These are phyloP conservation scores for Coremacera marginata DNA, from an alignment of 2,888 invertebrate species.

Conservation along the genomic window DNA sequence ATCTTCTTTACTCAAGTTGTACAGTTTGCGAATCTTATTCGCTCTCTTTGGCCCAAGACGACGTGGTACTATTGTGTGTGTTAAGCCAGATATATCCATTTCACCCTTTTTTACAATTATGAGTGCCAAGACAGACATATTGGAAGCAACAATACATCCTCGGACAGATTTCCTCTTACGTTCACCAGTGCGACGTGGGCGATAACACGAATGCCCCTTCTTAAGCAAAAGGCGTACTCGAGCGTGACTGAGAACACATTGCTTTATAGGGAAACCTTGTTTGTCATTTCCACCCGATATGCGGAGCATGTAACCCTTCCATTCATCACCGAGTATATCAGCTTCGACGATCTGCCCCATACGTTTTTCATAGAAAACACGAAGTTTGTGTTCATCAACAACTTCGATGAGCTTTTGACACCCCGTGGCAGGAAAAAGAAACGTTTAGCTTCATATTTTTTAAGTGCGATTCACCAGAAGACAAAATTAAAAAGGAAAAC, in stretches of 20 bases:
- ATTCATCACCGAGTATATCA: constrained; percentile 96
- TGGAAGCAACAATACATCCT: constrained; percentile 98
- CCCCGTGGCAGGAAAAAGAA: constrained; percentile 97
- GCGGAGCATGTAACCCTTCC: constrained; percentile 97
- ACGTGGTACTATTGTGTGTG: constrained; percentile 93
- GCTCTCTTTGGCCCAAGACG: constrained; percentile 98
- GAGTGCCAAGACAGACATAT: constrained; percentile 94
- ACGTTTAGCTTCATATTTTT: constrained; percentile 81
- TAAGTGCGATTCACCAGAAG: constrained; percentile 59
- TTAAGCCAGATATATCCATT: constrained; percentile 95
- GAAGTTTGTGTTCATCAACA: constrained; percentile 97
- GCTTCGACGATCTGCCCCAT: constrained; percentile 98
- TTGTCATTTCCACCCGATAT: constrained; percentile 99
- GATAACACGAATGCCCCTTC: constrained; percentile 96
- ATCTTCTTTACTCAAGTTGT: constrained; percentile 95
- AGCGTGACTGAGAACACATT: constrained; percentile 96
- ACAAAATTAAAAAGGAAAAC: constrained; percentile 51
- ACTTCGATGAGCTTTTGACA: constrained; percentile 98
- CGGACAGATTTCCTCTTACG: constrained; percentile 98
- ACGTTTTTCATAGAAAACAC: constrained; percentile 98
- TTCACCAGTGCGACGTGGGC: constrained; percentile 95
- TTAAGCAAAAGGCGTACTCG: constrained; percentile 95
- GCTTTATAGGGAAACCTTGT: constrained; percentile 99
- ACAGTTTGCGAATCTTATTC: constrained; percentile 81
- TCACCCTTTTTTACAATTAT: constrained; percentile 96